Percentiles rank a stretch among this genome's conserved stretches.
These are phyloP conservation scores for Hybos culiciformis DNA, from an alignment of 2,888 invertebrate species.

Conservation along the genomic window DNA sequence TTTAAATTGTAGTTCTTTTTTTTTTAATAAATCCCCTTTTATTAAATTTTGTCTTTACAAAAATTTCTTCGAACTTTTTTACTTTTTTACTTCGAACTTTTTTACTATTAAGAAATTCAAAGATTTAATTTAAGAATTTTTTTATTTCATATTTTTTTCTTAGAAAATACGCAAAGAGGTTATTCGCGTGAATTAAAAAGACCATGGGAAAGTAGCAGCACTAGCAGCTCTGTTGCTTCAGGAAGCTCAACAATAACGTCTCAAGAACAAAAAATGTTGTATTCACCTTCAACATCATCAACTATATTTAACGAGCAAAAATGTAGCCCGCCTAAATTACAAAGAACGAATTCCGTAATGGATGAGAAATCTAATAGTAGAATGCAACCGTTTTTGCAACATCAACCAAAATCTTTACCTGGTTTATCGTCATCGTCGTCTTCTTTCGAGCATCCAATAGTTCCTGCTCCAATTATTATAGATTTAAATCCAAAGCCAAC, in stretches of 20 bases:
- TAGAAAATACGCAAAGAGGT: too few species aligned
- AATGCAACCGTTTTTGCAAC: slow-evolving; percentile 15
- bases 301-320: too few species aligned
- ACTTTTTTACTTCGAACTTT: too few species aligned
- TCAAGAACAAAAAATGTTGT: slow-evolving; percentile 10
- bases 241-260: slow-evolving; percentile 15
- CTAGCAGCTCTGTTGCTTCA: too few species aligned
- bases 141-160: too few species aligned
- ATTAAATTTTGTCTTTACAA: too few species aligned
- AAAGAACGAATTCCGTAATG: slow-evolving; percentile 5
- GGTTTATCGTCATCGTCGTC: background rate
- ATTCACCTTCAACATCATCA: background rate
- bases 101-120: too few species aligned
- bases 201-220: too few species aligned
- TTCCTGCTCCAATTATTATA: slow-evolving; percentile 31
- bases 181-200: slow-evolving; percentile 13
- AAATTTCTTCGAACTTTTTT: too few species aligned
- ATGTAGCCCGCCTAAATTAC: slow-evolving; percentile 6
- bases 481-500: slow-evolving; percentile 31
- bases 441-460: slow-evolving; percentile 5
- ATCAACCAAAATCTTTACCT: slow-evolving; percentile 22
- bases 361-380: slow-evolving; percentile 1
- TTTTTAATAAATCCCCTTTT: too few species aligned
- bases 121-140: too few species aligned
- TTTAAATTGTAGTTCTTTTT: too few species aligned